Conservation (phyloP, 2,113 vertebrate species). For the Morone chrysops region DNA sequence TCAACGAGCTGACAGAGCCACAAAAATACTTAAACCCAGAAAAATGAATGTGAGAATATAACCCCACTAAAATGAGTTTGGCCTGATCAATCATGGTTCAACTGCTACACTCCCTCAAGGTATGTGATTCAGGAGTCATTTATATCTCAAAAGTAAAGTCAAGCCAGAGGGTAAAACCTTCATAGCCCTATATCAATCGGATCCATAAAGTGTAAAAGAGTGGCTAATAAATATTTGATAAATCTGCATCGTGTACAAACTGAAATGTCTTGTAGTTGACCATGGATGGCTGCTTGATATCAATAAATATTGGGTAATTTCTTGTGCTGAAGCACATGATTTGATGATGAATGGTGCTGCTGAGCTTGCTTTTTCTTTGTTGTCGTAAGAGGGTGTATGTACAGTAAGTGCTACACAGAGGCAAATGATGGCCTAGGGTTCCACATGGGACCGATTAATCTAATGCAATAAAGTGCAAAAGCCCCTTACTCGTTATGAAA, state of each 20-base stretch:
- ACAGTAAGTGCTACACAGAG: slow-evolving; percentile 7
- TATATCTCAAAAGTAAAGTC: slow-evolving; percentile 34
- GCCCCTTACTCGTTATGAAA: rapidly evolving
- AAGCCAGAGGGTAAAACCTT: slow-evolving; percentile 35
- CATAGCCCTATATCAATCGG: slow-evolving; percentile 24
- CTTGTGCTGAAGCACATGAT: slow-evolving; percentile 1
- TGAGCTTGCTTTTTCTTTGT: slow-evolving; percentile 53
- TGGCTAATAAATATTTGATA: slow-evolving; percentile 46
- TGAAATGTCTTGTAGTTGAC: slow-evolving; percentile 29
- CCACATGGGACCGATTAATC: not conserved
- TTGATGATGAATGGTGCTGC: slow-evolving; percentile 30
- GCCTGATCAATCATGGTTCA: slow-evolving; percentile 33
- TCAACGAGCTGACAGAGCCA: slow-evolving; percentile 30
- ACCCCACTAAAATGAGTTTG: not conserved
- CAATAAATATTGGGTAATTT: slow-evolving; percentile 47
- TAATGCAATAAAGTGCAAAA: slow-evolving; percentile 36
- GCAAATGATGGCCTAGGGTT: slow-evolving; percentile 33
- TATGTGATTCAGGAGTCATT: slow-evolving; percentile 30
- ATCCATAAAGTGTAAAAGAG: slow-evolving; percentile 31
- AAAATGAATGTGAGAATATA: slow-evolving; percentile 38
- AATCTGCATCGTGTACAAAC: slow-evolving; percentile 23
- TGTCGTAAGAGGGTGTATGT: not conserved
- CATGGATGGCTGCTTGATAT: slow-evolving; percentile 26
- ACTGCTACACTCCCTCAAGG: slow-evolving; percentile 11
- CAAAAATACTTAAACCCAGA: slow-evolving; percentile 33